Evolutionary conservation across 2,888 invertebrate genomes (phyloP).

Genomic region (Lycaena phlaeas): DNA sequence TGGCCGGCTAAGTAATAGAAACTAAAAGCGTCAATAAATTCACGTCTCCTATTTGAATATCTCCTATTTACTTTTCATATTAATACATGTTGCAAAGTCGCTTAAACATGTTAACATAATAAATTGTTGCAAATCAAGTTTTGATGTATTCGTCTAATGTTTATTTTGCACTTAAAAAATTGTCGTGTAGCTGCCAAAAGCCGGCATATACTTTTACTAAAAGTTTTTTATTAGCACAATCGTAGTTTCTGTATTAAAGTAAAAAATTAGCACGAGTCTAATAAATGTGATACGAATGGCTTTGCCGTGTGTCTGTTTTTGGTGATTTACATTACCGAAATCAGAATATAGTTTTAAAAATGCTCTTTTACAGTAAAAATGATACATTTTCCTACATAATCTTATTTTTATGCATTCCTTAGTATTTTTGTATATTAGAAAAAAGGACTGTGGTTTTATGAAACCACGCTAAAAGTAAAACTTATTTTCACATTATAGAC

Average conservation of each 20-base stretch:
- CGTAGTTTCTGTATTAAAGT: conserved; percentile 1
- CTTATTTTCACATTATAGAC: too few species aligned
- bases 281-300: background rate
- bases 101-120: background rate
- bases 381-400: too few species aligned
- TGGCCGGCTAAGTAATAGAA: background rate
- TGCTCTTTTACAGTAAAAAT: too few species aligned
- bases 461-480: too few species aligned
- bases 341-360: background rate
- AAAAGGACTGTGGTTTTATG: too few species aligned
- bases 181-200: conserved; percentile 19
- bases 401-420: too few species aligned
- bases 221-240: conserved; percentile 8
- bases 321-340: background rate
- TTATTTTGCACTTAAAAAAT: conserved; percentile 12
- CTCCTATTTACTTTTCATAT: background rate
- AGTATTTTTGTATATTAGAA: too few species aligned
- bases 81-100: background rate
- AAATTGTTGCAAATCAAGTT: background rate
- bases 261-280: background rate
- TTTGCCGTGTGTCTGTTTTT: background rate
- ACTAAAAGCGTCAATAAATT: background rate
- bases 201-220: conserved; percentile 11
- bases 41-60: background rate
- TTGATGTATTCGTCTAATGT: conserved; percentile 8